phyloP scores from a whole-genome alignment of 2,113 vertebrate genomes.

The Parotia lawesii region DNA sequence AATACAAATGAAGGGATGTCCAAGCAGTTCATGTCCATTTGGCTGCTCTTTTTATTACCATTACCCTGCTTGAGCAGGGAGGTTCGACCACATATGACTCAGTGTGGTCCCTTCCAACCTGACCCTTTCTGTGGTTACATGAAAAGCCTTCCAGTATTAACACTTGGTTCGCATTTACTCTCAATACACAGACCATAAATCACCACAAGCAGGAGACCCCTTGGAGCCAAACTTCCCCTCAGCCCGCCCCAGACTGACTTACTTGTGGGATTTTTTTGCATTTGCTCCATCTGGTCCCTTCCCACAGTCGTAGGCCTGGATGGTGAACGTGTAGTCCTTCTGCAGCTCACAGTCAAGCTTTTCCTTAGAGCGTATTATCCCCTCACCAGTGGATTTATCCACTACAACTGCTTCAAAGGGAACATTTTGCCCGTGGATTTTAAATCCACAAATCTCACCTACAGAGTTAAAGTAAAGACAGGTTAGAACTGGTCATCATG shows the following conservation, averaged over 20 bases:
- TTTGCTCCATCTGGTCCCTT: slow-evolving; percentile 87
- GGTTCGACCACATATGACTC: not conserved
- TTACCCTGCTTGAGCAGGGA: not conserved
- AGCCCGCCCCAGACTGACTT: slow-evolving; percentile 52
- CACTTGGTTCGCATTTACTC: not conserved
- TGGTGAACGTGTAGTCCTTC: slow-evolving; percentile 95
- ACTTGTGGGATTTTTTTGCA: slow-evolving; percentile 97
- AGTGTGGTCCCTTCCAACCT: not conserved
- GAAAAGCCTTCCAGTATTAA: not conserved
- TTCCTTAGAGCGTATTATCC: slow-evolving; percentile 88
- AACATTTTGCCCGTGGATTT: slow-evolving; percentile 93
- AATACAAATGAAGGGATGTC: not conserved
- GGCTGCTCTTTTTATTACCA: not conserved
- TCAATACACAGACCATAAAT: not conserved
- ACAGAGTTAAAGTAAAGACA: slow-evolving; percentile 45
- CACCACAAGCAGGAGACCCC: not conserved
- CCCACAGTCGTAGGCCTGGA: slow-evolving; percentile 97
- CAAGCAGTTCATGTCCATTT: not conserved
- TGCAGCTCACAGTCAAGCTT: slow-evolving; percentile 95
- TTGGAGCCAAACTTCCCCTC: not conserved
- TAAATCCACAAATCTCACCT: slow-evolving; percentile 99
- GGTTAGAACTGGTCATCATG: not conserved
- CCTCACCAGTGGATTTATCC: slow-evolving; percentile 95
- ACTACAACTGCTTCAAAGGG: slow-evolving; percentile 97
- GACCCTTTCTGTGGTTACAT: not conserved